These are phyloP conservation scores for Hypselothyrea guttata DNA, from an alignment of 2,888 invertebrate species.

Conservation along the genomic window DNA sequence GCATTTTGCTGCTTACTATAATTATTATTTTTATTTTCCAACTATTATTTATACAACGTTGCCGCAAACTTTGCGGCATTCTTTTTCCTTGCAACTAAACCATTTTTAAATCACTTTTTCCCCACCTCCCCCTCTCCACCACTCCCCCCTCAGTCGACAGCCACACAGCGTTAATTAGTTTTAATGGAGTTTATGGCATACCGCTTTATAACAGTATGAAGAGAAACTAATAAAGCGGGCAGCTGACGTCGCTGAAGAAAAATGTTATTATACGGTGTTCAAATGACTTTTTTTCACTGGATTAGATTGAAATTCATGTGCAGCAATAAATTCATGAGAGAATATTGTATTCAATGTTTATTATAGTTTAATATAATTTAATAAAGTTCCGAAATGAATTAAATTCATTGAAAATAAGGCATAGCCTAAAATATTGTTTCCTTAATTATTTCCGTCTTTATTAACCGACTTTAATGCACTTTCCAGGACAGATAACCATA, in stretches of 20 bases:
- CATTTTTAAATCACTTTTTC: conserved; percentile 6
- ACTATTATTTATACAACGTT: conserved; percentile 37
- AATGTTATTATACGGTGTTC: not conserved
- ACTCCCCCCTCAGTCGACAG: conserved; percentile 4
- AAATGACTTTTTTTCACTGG: too few species aligned
- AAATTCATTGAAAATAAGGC: too few species aligned
- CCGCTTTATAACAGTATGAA: conserved; percentile 5
- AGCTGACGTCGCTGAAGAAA: not conserved
- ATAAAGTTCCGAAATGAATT: too few species aligned
- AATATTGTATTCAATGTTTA: too few species aligned
- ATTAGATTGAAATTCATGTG: too few species aligned
- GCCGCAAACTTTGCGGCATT: conserved; percentile 27
- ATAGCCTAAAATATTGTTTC: too few species aligned
- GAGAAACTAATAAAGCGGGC: conserved; percentile 9
- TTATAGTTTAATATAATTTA: too few species aligned
- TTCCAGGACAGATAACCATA: too few species aligned
- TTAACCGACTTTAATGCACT: too few species aligned
- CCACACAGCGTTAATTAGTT: conserved; percentile 58
- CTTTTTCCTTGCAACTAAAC: conserved; percentile 2
- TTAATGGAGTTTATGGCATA: conserved; percentile 49
- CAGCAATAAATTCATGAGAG: too few species aligned
- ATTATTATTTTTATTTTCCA: conserved; percentile 15
- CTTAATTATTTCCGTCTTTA: too few species aligned
- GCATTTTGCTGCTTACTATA: conserved; percentile 48
- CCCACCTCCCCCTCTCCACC: not conserved